Base-by-base conservation (phyloP, 2,888 invertebrate species). In the Perizoma flavofasciatum region DNA sequence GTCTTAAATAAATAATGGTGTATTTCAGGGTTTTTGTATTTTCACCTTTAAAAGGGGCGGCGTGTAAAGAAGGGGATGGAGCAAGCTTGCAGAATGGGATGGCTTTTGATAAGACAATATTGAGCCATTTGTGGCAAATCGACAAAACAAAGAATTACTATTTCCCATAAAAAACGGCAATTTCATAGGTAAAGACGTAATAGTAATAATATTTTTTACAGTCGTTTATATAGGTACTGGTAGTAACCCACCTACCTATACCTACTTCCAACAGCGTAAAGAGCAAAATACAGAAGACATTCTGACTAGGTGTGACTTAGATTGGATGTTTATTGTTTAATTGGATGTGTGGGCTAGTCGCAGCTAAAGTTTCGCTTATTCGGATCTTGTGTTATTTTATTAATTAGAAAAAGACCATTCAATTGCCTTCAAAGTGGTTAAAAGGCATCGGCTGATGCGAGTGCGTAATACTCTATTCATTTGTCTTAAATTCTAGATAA, bases 391-490 rank as follows among this genome's bases (percentile, higher is more conserved):
- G 67, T 72, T 73, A 68, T 75, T 82, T 79, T 78, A 74, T 78
- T 78, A 82, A 85, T 83, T 83, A 78, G 75, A 69, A 74, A 70
- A 71, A 66, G 61, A 68, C 74, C 63, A 66, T 72, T 65, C 72
- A 81, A 79, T 77, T 79, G 79, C 63, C 65, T 65, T 58, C 63
- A 66, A 70, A 79, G 73, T 76, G 75, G 76, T 73, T 71, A 71
- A 70, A 69, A 68, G 68, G 63, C 62, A 66, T 62, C 64, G 46
- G 57, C 64, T 63, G 56, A 59, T 67, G 68, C 59, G 62, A 53
- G 39, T 61, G 32, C 32, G 49, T 44, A 51, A 55, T 45, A 35
- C 8, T 40, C 37, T 45, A 47, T 32, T 22, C 8, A 8, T 22
- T 22, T 44, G 44, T 44, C 44, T 44, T 44, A 4, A 7, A n/a